A percentile compares a stretch with the other conserved stretches of the same genome.
These are phyloP conservation scores for Catagonus wagneri DNA, from an alignment of 2,113 vertebrate species.

Conservation along the genomic window DNA sequence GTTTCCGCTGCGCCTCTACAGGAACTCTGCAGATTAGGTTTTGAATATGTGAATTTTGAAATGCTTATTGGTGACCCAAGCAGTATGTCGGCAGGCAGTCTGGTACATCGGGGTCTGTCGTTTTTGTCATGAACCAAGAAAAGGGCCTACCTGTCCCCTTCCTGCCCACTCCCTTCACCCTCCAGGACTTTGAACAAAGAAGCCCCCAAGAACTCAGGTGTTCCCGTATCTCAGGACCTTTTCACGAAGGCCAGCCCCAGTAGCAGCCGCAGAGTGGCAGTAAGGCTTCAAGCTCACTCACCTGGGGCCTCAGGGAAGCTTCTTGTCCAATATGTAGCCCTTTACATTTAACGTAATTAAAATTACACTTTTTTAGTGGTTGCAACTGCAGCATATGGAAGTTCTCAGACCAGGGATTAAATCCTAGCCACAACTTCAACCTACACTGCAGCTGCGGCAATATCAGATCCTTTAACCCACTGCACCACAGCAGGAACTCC, in stretches of 20 bases:
- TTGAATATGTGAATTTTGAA: neutral
- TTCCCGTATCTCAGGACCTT: neutral
- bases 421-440: too few species aligned
- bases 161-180: neutral
- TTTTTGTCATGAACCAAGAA: neutral
- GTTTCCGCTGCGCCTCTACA: too few species aligned
- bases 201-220: neutral
- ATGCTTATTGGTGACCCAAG: neutral
- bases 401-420: too few species aligned
- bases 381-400: too few species aligned
- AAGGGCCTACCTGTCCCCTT: neutral
- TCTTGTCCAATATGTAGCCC: too few species aligned
- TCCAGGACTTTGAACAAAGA: neutral
- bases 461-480: too few species aligned
- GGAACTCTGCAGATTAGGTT: neutral
- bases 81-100: neutral
- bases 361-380: neutral
- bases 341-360: neutral
- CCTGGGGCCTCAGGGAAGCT: neutral
- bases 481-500: too few species aligned
- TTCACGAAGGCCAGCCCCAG: too few species aligned
- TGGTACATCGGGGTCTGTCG: neutral
- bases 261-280: neutral
- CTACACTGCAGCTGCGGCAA: too few species aligned
- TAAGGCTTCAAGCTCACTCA: neutral